These are phyloP conservation scores for Laspeyria flexula DNA, from an alignment of 2,888 invertebrate species.

Conservation along the genomic window DNA sequence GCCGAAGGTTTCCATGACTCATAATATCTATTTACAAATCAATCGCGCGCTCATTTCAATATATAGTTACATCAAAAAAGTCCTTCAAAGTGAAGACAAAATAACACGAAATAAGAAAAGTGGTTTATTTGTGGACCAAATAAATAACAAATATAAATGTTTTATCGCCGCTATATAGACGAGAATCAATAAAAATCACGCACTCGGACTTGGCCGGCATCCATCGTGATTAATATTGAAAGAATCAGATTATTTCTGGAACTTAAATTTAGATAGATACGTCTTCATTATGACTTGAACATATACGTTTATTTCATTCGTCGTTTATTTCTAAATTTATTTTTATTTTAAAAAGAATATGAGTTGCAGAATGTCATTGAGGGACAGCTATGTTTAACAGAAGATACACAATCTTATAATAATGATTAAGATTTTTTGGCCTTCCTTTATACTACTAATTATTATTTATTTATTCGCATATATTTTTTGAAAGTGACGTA, in stretches of 20 bases:
- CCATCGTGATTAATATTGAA: conserved; percentile 27
- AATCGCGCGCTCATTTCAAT: too few species aligned
- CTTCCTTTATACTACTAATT: too few species aligned
- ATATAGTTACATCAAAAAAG: conserved; percentile 16
- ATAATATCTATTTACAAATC: neutral
- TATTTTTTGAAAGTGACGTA: too few species aligned
- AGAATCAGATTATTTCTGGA: conserved; percentile 12
- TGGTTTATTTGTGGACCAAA: conserved; percentile 37
- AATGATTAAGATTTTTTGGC: too few species aligned
- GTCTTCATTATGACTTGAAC: neutral
- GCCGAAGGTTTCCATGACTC: too few species aligned
- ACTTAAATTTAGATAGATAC: conserved; percentile 1
- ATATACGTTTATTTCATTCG: neutral
- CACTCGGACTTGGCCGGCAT: conserved; percentile 39
- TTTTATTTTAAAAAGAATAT: too few species aligned
- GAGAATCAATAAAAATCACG: conserved; percentile 41
- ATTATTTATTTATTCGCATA: too few species aligned
- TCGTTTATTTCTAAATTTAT: neutral
- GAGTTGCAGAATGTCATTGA: too few species aligned
- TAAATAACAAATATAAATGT: conserved; percentile 47
- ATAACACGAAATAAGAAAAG: conserved; percentile 20
- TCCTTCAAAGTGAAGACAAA: conserved; percentile 34
- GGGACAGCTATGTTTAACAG: too few species aligned
- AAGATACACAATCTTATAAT: too few species aligned
- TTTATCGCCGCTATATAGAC: conserved; percentile 40